Percentiles rank a stretch among this genome's conserved stretches.
These are phyloP conservation scores for Arizona elegans DNA, from an alignment of 2,113 vertebrate genomes.

Conservation along the genomic window DNA sequence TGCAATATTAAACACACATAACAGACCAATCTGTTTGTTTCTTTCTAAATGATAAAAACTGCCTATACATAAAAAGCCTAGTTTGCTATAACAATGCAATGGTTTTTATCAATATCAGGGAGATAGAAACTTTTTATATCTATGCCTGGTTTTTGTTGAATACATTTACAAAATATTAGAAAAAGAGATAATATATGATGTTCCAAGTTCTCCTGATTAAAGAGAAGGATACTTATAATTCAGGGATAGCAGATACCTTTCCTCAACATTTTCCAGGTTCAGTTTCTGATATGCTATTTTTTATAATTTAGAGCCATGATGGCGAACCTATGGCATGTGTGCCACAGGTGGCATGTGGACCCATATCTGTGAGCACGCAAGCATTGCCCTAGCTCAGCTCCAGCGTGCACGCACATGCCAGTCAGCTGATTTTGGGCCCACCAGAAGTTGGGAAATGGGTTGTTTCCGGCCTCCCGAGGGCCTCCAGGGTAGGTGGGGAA, in stretches of 20 bases:
- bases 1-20: slow-evolving; percentile 38
- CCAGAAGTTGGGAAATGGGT: no score
- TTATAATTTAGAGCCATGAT: background rate
- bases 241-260: background rate
- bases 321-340: no score
- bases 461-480: no score
- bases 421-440: no score
- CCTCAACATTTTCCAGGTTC: background rate
- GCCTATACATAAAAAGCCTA: background rate
- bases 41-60: slow-evolving; percentile 24
- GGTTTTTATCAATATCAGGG: background rate
- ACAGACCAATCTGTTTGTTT: background rate
- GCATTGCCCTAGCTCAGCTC: no score
- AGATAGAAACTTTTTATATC: background rate
- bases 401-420: no score
- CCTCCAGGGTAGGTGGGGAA: no score
- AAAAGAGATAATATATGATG: background rate
- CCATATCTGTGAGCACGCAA: no score
- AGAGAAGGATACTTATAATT: background rate
- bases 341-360: no score
- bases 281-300: background rate
- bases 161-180: background rate
- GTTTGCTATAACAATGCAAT: accelerated
- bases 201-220: background rate
- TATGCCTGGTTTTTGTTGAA: background rate